Evolutionary conservation across 2,888 invertebrate species (phyloP).

Genomic region (Idaea dimidiata): DNA sequence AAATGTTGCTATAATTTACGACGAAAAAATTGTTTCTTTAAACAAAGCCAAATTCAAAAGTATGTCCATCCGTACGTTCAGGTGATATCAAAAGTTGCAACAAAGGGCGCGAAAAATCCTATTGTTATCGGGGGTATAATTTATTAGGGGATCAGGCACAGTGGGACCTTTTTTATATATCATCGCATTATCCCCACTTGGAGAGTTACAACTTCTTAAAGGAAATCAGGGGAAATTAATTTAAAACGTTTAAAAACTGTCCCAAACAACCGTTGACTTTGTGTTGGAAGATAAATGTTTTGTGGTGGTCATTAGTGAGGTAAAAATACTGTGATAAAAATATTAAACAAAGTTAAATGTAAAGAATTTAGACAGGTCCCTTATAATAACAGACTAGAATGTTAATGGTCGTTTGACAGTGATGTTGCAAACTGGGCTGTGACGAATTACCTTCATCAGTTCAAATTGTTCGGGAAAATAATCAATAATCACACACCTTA

Average conservation of each 20-base stretch:
- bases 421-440: too few relatives aligned
- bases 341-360: constrained; percentile 7
- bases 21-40: background rate
- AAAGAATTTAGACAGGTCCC: too few relatives aligned
- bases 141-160: constrained; percentile 76
- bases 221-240: constrained; percentile 79
- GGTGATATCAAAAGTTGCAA: constrained; percentile 81
- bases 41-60: constrained; percentile 14
- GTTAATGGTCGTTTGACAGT: too few relatives aligned
- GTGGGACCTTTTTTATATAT: constrained; percentile 80
- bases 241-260: constrained; percentile 76
- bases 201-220: constrained; percentile 81
- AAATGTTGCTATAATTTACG: background rate
- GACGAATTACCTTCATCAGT: too few relatives aligned
- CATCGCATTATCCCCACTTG: constrained; percentile 80
- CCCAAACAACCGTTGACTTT: constrained; percentile 69
- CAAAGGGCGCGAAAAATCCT: constrained; percentile 80
- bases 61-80: constrained; percentile 54
- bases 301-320: constrained; percentile 22
- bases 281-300: constrained; percentile 65
- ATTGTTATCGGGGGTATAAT: constrained; percentile 82
- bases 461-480: too few relatives aligned
- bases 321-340: constrained; percentile 8
- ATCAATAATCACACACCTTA: too few relatives aligned
- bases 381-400: too few relatives aligned